Evolutionary conservation across 2,888 invertebrate genomes (phyloP), one percentile per base, ranked within the genome.

Genomic region (Drosophila histrio): DNA sequence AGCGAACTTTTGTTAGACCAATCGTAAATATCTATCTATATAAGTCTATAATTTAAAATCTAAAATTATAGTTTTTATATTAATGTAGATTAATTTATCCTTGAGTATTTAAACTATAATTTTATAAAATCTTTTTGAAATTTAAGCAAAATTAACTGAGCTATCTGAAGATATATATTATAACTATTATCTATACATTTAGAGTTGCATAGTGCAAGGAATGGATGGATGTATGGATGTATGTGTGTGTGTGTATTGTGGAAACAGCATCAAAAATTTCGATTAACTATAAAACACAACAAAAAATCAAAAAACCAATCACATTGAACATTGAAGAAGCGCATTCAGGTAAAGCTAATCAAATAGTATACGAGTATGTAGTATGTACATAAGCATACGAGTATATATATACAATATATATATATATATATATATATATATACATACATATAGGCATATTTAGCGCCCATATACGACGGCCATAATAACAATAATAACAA

Each of bases 261-360:
- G 15, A 22, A 50, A 50, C 22, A 24, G 2, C 13, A 67, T 9
- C n/a, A 53, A 57, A 9, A n/a, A 22, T 21, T 41, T 50, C 6
- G 22, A 30, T 26, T 52, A 53, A 52, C 53, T 22, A 15, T 15
- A 50, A 21, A 43, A 32, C 13, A 44, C 62, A 44, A 39, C n/a
- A n/a, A 43, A 44, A 43, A 34, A 39, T 59, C 22, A 61, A 38
- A 52, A 34, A 53, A 46, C 56, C 50, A 54, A 71, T 66, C 47
- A 61, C 65, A 72, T 56, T 41, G 36, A 56, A 62, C 43, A 77
- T 62, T 26, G 17, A 64, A 52, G 15, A 69, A 60, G 72, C 66
- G 64, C 66, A 74, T 65, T 64, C 62, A 71, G 41, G 19, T 39
- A 61, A 66, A 66, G 56, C 70, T 52, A 62, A 41, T 63, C 54